A percentile compares a stretch with the other conserved stretches of the same genome.
Conservation (phyloP, 2,113 vertebrate species). For the Aramus guarauna region DNA sequence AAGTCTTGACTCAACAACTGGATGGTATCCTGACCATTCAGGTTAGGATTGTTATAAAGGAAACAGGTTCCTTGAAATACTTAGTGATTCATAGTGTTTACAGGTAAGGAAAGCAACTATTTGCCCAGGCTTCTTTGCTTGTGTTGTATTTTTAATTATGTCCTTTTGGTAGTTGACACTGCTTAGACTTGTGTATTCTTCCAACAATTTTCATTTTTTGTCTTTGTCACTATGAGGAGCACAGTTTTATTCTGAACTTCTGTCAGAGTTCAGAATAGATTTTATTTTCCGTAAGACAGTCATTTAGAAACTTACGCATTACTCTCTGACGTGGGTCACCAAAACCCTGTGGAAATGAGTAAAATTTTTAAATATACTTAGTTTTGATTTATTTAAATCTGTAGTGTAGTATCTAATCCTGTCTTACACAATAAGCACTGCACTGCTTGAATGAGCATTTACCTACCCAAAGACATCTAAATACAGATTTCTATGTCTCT, state of each 20-base stretch:
- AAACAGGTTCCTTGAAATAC: not conserved
- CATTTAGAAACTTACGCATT: not conserved
- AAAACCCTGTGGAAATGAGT: not conserved
- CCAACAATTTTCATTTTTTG: not conserved
- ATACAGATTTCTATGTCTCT: not conserved
- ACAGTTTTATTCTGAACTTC: not conserved
- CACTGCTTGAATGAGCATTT: not conserved
- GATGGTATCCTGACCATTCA: not conserved
- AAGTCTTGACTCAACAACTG: not conserved
- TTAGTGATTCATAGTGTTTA: constrained; percentile 6
- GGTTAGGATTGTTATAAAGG: not conserved
- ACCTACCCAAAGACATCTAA: not conserved
- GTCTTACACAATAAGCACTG: not conserved
- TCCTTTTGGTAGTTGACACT: not conserved
- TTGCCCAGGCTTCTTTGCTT: not conserved
- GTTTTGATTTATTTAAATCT: not conserved
- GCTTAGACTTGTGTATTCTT: not conserved
- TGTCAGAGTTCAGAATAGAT: not conserved
- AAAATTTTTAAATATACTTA: not conserved
- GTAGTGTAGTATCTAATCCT: not conserved
- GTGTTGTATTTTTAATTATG: not conserved
- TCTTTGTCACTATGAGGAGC: not conserved
- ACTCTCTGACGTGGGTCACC: not conserved
- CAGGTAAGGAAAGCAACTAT: not conserved
- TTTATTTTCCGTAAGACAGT: not conserved